These are phyloP conservation scores for Tortrix viridana DNA, from an alignment of 2,888 invertebrate genomes.

Conservation along the genomic window DNA sequence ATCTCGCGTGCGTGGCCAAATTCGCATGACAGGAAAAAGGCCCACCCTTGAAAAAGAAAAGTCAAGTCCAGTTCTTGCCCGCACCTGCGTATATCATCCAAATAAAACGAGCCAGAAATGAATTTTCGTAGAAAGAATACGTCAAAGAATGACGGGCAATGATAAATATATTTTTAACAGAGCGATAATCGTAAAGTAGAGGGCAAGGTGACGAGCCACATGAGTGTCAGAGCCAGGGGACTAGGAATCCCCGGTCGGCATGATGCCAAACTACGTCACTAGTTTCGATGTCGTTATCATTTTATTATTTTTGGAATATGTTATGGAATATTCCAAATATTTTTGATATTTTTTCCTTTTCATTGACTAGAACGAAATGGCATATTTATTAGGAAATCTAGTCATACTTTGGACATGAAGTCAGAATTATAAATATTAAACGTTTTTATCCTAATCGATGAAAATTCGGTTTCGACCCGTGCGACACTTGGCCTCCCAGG, in stretches of 20 bases:
- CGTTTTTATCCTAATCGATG: too few species aligned
- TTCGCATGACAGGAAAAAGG: too few species aligned
- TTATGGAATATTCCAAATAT: too few species aligned
- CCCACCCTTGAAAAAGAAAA: slow-evolving; percentile 15
- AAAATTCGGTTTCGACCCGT: too few species aligned
- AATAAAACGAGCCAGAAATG: slow-evolving; percentile 18
- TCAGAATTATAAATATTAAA: too few species aligned
- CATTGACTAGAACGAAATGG: too few species aligned
- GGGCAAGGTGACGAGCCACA: slow-evolving; percentile 21
- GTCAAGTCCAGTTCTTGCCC: slow-evolving; percentile 13
- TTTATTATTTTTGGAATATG: too few species aligned
- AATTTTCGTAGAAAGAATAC: slow-evolving; percentile 14
- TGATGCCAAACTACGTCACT: slow-evolving; percentile 28
- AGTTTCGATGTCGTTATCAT: slow-evolving; percentile 1
- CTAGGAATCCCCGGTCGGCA: slow-evolving; percentile 37
- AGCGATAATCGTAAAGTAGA: slow-evolving; percentile 26
- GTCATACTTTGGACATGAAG: too few species aligned
- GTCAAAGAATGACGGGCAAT: slow-evolving; percentile 20
- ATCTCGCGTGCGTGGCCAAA: too few species aligned
- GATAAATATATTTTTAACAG: slow-evolving; percentile 30
- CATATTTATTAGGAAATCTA: too few species aligned
- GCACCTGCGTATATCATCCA: not conserved
- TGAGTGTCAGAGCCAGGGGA: slow-evolving; percentile 15
- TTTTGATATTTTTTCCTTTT: too few species aligned
- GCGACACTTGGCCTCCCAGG: too few species aligned